Conservation (phyloP, 2,888 invertebrate species). For the Phortica okadai region DNA sequence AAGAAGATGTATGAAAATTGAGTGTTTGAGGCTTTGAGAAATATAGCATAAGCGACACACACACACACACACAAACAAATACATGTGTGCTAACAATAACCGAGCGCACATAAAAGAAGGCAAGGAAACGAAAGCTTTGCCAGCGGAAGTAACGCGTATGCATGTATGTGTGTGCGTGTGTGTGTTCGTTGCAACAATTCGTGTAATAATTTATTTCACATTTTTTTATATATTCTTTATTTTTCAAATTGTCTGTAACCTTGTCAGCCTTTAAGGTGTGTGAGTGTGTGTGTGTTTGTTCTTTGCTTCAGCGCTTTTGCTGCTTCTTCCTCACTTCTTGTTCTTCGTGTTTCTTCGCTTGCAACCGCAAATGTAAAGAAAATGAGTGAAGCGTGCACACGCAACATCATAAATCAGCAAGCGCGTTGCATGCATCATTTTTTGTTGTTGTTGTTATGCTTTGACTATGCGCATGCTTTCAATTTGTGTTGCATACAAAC, state of each 20-base stretch:
- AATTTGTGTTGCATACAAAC: slow-evolving; percentile 12
- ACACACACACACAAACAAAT: neutral
- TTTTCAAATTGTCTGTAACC: no score
- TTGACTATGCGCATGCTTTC: neutral
- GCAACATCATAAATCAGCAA: slow-evolving; percentile 9
- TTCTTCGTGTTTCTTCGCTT: no score
- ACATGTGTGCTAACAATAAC: no score
- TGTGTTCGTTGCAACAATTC: neutral
- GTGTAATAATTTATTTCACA: neutral
- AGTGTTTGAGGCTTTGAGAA: no score
- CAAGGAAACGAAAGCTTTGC: neutral
- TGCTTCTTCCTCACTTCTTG: neutral
- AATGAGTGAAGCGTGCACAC: neutral
- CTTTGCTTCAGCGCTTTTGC: neutral
- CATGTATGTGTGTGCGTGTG: no score
- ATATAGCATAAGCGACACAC: neutral
- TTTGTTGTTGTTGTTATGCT: slow-evolving; percentile 14
- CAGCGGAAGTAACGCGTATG: no score
- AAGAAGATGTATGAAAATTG: no score
- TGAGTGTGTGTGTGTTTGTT: no score
- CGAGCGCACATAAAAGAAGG: neutral
- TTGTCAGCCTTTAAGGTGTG: no score
- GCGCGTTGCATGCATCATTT: slow-evolving; percentile 60
- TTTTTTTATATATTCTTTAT: no score
- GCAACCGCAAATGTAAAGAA: no score